Evolutionary conservation across 1,140 invertebrate genomes (phyloP).

Genomic region (Luehdorfia chinensis): DNA sequence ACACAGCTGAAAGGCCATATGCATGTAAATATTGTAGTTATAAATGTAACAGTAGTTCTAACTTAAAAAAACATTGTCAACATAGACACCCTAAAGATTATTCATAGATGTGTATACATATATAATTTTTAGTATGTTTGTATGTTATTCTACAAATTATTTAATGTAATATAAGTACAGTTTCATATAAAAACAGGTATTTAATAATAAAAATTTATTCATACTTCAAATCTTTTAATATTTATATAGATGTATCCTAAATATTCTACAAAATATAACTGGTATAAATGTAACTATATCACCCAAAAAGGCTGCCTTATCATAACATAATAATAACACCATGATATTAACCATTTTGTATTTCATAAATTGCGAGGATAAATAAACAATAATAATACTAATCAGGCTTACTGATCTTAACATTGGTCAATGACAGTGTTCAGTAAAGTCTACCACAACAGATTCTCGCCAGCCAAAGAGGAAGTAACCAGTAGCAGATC

Average conservation of each 20-base stretch:
- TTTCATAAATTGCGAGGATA: constrained; percentile 49
- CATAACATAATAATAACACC: constrained; percentile 52
- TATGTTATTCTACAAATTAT: too few species aligned
- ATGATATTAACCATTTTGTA: constrained; percentile 47
- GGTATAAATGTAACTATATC: constrained; percentile 54
- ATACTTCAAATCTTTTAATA: constrained; percentile 33
- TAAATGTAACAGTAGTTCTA: constrained; percentile 70
- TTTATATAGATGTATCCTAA: constrained; percentile 15
- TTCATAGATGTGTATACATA: too few species aligned
- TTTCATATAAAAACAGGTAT: too few species aligned
- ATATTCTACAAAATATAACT: constrained; percentile 37
- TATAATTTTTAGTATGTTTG: too few species aligned
- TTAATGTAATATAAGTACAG: too few species aligned
- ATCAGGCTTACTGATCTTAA: constrained; percentile 25
- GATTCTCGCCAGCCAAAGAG: constrained; percentile 97
- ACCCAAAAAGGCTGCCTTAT: constrained; percentile 58
- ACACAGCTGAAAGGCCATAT: constrained; percentile 62
- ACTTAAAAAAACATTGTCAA: constrained; percentile 70
- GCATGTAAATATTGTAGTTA: constrained; percentile 64
- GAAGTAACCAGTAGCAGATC: constrained; percentile 94
- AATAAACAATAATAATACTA: constrained; percentile 54
- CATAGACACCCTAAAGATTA: constrained; percentile 45
- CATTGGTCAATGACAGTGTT: constrained; percentile 91
- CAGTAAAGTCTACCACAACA: constrained; percentile 93
- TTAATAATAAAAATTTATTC: constrained; percentile 22